These are phyloP conservation scores for Drosophila serrata DNA, from an alignment of 1,140 invertebrate species.

Conservation along the genomic window DNA sequence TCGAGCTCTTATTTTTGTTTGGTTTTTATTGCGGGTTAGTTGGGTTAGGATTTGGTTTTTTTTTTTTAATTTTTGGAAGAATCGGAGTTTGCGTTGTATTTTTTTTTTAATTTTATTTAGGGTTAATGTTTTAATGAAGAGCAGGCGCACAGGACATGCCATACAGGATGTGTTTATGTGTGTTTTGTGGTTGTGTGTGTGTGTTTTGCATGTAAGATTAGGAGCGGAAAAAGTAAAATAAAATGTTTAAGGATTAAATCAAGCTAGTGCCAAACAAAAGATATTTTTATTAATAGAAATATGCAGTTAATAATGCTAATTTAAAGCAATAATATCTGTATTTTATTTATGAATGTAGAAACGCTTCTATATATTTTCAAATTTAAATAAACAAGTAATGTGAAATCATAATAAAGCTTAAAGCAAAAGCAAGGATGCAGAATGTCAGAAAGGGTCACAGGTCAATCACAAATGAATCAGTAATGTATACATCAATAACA, in stretches of 20 bases:
- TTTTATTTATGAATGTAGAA: no score
- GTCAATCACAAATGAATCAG: neutral
- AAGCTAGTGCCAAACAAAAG: constrained; percentile 1
- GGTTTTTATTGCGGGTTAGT: constrained; percentile 34
- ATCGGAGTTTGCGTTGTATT: constrained; percentile 20
- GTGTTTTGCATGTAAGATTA: constrained; percentile 22
- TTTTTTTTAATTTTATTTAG: neutral
- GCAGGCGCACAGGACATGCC: constrained; percentile 13
- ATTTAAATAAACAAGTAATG: no score
- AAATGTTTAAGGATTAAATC: constrained; percentile 38
- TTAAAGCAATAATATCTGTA: no score
- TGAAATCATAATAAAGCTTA: neutral
- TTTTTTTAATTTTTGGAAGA: constrained; percentile 5
- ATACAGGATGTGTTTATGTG: constrained; percentile 14
- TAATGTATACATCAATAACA: neutral
- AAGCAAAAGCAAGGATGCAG: constrained; percentile 15
- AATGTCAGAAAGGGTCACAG: constrained; percentile 5
- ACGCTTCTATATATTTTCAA: neutral
- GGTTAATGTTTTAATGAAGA: constrained; percentile 10
- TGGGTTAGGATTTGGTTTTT: constrained; percentile 28
- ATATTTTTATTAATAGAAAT: constrained; percentile 9
- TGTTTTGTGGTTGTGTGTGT: neutral
- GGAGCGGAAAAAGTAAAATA: constrained; percentile 40
- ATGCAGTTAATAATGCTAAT: constrained; percentile 4
- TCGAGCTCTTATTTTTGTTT: constrained; percentile 57